phyloP scores from a whole-genome alignment of 2,888 invertebrate species.

The Vanessa cardui region DNA sequence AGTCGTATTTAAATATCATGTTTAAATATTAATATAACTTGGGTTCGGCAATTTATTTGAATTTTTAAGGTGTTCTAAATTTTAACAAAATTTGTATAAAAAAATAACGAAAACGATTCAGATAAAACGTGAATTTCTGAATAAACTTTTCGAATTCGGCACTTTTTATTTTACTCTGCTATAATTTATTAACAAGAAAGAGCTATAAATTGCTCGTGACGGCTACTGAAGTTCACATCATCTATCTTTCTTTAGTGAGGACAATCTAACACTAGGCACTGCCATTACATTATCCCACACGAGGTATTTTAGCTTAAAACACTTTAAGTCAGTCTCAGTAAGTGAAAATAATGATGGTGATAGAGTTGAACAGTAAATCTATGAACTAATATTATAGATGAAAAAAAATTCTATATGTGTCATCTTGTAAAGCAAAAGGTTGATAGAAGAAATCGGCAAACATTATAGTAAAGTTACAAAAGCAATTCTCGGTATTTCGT shows the following conservation, averaged over 20 bases:
- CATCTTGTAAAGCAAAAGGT: too few relatives aligned
- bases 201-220: constrained; percentile 5
- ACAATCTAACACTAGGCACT: not conserved
- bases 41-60: too few relatives aligned
- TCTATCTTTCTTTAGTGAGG: constrained; percentile 12
- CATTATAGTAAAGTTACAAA: too few relatives aligned
- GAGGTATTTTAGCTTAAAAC: not conserved
- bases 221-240: constrained; percentile 11
- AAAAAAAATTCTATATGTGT: too few relatives aligned
- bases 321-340: not conserved
- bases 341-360: not conserved
- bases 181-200: constrained; percentile 5
- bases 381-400: too few relatives aligned
- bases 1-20: too few relatives aligned
- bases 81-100: too few relatives aligned
- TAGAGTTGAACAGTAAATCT: too few relatives aligned
- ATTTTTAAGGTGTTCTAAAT: too few relatives aligned
- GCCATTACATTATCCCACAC: not conserved
- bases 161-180: not conserved
- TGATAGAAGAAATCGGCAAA: too few relatives aligned
- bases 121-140: not conserved
- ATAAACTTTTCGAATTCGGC: not conserved
- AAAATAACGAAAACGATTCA: not conserved
- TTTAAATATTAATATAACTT: too few relatives aligned
- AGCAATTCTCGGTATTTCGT: too few relatives aligned